Base-by-base conservation (phyloP, 2,888 invertebrate genomes). In the Lepas anatifera region DNA sequence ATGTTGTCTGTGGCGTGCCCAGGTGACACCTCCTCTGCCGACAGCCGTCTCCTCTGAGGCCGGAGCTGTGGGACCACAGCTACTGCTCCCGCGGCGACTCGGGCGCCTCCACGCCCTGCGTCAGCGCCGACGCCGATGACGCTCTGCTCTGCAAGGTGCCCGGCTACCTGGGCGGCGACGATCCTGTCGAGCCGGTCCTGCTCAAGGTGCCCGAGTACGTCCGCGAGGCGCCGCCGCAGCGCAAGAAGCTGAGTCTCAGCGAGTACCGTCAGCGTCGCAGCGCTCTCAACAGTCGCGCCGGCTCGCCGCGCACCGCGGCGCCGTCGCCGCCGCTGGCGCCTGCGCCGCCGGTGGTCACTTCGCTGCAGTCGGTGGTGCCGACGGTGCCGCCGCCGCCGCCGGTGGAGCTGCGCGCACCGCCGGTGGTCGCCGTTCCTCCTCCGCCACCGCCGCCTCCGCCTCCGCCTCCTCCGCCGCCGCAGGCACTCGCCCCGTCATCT, bases 181-280 rank as follows among this genome's bases (percentile, higher is more conserved):
- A 86, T 37, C 80, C 43, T 81, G 82, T 74, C 81, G 83, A 37
- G 81, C 84, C 76, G 80, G 80, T 68, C 81, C 81, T 68, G 86
- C 85, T 76, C 85, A 82, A 76, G 84, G 85, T 75, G 87, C 86
- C 76, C 87, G 87, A 78, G 87, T 87, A 78, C 87, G 87, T 76
- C 85, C 84, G 76, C 81, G 87, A 68, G 80, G 87, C 64, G 84
- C 81, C 74, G 85, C 87, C 41, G 80, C 86, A 72, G 84, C 72
- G 58, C 35, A 58, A 58, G 35, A 58, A 58, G 35, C 58, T 58
- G 22, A 58, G 58, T 10, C 32, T 58, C 81, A 35, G 7, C 58
- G 58, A 58, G 58, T 58, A 58, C 58, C 58, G 58, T 3, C 58
- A 35, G 58, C 58, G 58, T 1, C 32, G 58, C 16, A 58, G 58